These are phyloP conservation scores for Phyllopteryx taeniolatus DNA, from an alignment of 2,113 vertebrate species.

Conservation along the genomic window DNA sequence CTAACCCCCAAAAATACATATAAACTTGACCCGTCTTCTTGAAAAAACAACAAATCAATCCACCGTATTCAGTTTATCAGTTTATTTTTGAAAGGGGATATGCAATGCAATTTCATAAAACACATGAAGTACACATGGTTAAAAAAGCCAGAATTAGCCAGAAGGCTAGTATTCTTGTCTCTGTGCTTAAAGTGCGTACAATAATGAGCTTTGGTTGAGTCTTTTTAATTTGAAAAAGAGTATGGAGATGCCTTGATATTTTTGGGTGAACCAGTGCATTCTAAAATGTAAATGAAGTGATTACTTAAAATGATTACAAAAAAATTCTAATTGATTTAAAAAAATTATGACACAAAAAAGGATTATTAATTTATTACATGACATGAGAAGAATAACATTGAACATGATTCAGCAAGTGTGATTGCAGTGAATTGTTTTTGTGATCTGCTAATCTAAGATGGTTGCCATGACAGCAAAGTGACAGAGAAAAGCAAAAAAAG, in stretches of 20 bases:
- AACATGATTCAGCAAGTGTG: neutral
- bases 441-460: slow-evolving; percentile 22
- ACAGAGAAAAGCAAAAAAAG: slow-evolving; percentile 2
- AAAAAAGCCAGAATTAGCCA: too few species aligned
- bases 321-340: too few species aligned
- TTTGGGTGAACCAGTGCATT: neutral
- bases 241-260: neutral
- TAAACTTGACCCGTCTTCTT: neutral
- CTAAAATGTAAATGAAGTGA: neutral
- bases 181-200: neutral
- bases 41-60: neutral
- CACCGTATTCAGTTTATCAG: too few species aligned
- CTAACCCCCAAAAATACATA: neutral
- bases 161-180: neutral
- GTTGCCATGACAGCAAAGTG: slow-evolving; percentile 49
- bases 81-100: too few species aligned
- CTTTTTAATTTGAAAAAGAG: neutral
- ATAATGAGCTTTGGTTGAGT: too few species aligned
- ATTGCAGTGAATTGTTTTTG: slow-evolving; percentile 15
- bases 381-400: slow-evolving; percentile 2
- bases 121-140: too few species aligned
- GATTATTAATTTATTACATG: neutral
- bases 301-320: too few species aligned
- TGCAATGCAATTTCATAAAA: too few species aligned
- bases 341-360: neutral